These are phyloP conservation scores for Otolemur garnettii DNA, from an alignment of 2,113 vertebrate species.

Conservation along the genomic window DNA sequence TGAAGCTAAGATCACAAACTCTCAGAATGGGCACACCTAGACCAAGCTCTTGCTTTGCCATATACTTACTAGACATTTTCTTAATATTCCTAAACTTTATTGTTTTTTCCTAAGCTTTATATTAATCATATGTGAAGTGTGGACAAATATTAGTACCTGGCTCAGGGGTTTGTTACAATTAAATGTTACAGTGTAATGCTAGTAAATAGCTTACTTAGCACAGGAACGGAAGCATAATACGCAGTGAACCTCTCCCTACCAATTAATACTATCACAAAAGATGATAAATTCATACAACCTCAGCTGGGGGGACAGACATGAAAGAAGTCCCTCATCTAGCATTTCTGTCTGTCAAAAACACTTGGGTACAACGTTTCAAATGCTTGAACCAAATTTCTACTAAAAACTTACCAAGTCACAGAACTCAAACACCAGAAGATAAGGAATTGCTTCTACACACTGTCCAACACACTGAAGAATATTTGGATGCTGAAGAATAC, in stretches of 20 bases:
- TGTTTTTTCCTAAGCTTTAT: not conserved
- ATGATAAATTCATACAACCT: not conserved
- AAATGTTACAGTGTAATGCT: not conserved
- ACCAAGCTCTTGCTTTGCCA: not conserved
- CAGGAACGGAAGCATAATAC: not conserved
- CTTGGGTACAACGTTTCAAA: not conserved
- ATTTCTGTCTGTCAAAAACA: not conserved
- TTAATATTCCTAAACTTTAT: not conserved
- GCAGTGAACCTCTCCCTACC: not conserved
- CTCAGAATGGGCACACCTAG: not conserved
- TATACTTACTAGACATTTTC: not conserved
- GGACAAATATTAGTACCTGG: not conserved
- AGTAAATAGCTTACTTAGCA: not conserved
- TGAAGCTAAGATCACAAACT: not conserved
- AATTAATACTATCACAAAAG: not conserved
- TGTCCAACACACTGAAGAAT: constrained; percentile 96
- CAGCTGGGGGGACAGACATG: not conserved
- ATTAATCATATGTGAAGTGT: not conserved
- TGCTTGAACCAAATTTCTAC: not conserved
- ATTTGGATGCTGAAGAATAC: constrained; percentile 95
- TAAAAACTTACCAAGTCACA: constrained; percentile 95
- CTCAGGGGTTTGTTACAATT: not conserved
- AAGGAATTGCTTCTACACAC: constrained; percentile 96
- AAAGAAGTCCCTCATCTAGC: not conserved
- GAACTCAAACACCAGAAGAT: constrained; percentile 97